Conservation (phyloP, 92 coral and sea anemone genomes). For the Porites divaricata region DNA sequence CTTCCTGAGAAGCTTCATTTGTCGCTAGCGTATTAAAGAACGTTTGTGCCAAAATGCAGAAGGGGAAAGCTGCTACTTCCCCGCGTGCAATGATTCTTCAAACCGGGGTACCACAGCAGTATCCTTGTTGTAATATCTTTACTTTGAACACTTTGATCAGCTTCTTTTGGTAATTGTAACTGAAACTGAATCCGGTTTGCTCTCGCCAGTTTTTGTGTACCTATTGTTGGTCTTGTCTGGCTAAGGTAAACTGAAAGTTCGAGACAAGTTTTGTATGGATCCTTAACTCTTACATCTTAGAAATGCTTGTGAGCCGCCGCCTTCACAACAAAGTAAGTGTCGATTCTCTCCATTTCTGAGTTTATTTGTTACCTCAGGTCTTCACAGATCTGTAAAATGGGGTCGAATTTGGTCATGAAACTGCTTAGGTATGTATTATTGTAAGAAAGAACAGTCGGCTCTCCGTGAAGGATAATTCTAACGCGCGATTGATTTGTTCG, state of each 20-base stretch:
- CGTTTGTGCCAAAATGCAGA: slow-evolving; percentile 75
- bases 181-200: too few relatives aligned
- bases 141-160: too few relatives aligned
- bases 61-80: slow-evolving; percentile 93
- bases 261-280: not conserved
- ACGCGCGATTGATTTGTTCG: too few relatives aligned
- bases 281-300: not conserved
- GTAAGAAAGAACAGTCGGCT: too few relatives aligned
- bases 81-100: slow-evolving; percentile 69
- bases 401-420: too few relatives aligned
- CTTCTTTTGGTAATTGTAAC: too few relatives aligned
- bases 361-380: too few relatives aligned
- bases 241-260: not conserved
- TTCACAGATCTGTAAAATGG: too few relatives aligned
- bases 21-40: slow-evolving; percentile 37
- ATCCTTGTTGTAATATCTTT: slow-evolving; percentile 52
- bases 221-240: not conserved
- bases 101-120: slow-evolving; percentile 74
- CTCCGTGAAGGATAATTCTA: too few relatives aligned
- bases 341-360: not conserved
- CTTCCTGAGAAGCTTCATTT: slow-evolving; percentile 88
- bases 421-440: too few relatives aligned
- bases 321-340: not conserved
- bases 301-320: not conserved
- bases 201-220: too few relatives aligned